These are phyloP conservation scores for Sebastes matsubarae DNA, from an alignment of 2,797 vertebrate genomes.

Conservation along the genomic window DNA sequence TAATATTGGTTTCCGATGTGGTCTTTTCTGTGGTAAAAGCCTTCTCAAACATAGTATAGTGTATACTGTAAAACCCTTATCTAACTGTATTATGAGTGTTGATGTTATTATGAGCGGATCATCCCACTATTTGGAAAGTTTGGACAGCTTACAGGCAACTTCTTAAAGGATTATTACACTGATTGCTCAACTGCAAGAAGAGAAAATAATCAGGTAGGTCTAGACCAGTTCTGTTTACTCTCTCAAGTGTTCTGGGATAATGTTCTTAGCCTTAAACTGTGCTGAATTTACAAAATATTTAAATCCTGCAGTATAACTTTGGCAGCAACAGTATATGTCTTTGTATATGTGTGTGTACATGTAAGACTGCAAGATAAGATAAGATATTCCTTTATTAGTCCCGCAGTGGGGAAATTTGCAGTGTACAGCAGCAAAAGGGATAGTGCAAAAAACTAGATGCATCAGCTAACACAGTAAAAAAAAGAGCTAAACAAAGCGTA, in stretches of 20 bases:
- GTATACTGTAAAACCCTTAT: background rate
- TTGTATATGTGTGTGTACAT: background rate
- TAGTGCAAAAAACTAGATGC: no score
- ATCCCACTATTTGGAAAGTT: background rate
- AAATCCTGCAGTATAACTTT: background rate
- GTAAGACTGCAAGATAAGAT: background rate
- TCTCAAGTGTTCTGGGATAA: background rate
- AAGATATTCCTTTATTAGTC: no score
- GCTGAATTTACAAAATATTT: background rate
- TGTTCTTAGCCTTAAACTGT: background rate
- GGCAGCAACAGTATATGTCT: no score
- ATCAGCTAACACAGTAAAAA: no score
- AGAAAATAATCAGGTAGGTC: background rate
- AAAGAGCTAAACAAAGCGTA: no score
- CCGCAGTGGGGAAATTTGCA: no score
- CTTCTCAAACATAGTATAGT: background rate
- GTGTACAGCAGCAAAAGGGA: no score
- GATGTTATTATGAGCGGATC: background rate
- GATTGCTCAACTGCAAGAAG: conserved; percentile 24
- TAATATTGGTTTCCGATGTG: no score
- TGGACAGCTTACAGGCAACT: background rate
- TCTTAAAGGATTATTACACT: conserved; percentile 25
- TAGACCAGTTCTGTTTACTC: background rate
- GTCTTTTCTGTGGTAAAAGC: background rate
- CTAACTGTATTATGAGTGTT: conserved; percentile 14